phyloP scores from a whole-genome alignment of 2,797 vertebrate genomes.

The Notolepis coatsorum region DNA sequence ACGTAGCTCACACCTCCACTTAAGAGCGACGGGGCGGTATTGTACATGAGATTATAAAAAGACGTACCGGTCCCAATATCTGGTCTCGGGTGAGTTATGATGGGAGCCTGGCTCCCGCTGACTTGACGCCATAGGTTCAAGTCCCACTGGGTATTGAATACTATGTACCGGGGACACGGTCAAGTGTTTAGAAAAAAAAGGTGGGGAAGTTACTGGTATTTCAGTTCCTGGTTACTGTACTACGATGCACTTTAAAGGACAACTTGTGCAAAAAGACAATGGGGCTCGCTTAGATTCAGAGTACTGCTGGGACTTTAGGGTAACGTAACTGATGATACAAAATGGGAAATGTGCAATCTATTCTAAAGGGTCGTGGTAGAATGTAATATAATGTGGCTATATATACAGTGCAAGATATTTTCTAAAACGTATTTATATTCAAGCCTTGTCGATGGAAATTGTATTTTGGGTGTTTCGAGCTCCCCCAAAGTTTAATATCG shows the following conservation, averaged over 20 bases:
- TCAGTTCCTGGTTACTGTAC: neutral
- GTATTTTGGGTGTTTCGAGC: neutral
- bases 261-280: neutral
- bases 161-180: too few species aligned
- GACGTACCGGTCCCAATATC: neutral
- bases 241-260: neutral
- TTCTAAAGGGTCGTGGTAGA: neutral
- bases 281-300: neutral
- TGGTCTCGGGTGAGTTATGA: too few species aligned
- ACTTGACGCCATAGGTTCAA: neutral
- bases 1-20: neutral
- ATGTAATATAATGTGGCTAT: neutral
- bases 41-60: neutral
- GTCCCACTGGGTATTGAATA: too few species aligned
- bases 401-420: neutral
- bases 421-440: neutral
- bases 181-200: too few species aligned
- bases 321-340: neutral
- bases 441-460: neutral
- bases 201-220: neutral
- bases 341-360: conserved; percentile 3
- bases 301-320: neutral
- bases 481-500: neutral
- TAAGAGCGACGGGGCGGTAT: conserved; percentile 9
- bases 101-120: neutral